phyloP scores from a whole-genome alignment of 2,888 invertebrate genomes.

The Lissocephala sabroskyi region DNA sequence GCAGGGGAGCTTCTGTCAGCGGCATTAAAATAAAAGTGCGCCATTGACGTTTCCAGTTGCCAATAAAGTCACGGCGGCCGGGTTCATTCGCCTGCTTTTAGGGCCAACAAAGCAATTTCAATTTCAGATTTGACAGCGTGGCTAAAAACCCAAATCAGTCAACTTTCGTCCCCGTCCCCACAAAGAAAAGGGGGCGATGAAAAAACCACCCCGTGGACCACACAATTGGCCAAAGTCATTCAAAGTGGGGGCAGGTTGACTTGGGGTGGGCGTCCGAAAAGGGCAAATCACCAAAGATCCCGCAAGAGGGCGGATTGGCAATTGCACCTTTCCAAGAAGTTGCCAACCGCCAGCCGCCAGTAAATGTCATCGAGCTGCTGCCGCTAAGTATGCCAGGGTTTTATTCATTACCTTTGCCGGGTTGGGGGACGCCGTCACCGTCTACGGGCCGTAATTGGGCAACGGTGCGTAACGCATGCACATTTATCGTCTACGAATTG shows the following conservation, averaged over 20 bases:
- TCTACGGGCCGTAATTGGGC: slow-evolving; percentile 38
- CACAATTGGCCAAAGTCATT: slow-evolving; percentile 22
- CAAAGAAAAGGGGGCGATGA: background rate
- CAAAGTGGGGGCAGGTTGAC: slow-evolving; percentile 28
- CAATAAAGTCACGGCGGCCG: too few relatives aligned
- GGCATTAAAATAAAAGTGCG: slow-evolving; percentile 18
- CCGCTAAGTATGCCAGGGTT: slow-evolving; percentile 39
- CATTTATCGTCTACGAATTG: slow-evolving; percentile 57
- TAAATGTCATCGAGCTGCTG: slow-evolving; percentile 25
- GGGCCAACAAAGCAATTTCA: slow-evolving; percentile 60
- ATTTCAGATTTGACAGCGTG: slow-evolving; percentile 57
- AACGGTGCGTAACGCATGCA: slow-evolving; percentile 65
- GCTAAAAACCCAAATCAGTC: slow-evolving; percentile 25
- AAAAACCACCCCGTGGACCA: slow-evolving; percentile 16
- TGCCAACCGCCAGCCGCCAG: slow-evolving; percentile 9
- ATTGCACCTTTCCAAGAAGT: slow-evolving; percentile 51
- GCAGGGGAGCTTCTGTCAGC: too few relatives aligned
- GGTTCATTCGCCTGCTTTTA: slow-evolving; percentile 26
- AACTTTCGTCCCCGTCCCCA: too few relatives aligned
- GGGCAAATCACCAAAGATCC: background rate
- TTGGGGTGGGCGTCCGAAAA: too few relatives aligned
- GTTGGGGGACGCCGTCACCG: background rate
- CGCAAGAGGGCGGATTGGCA: slow-evolving; percentile 13
- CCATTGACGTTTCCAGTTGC: slow-evolving; percentile 37
- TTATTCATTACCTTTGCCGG: slow-evolving; percentile 43